Percentiles rank a stretch among this genome's conserved stretches.
phyloP scores from a whole-genome alignment of 2,888 invertebrate species.

The Epirrhoe tristata region DNA sequence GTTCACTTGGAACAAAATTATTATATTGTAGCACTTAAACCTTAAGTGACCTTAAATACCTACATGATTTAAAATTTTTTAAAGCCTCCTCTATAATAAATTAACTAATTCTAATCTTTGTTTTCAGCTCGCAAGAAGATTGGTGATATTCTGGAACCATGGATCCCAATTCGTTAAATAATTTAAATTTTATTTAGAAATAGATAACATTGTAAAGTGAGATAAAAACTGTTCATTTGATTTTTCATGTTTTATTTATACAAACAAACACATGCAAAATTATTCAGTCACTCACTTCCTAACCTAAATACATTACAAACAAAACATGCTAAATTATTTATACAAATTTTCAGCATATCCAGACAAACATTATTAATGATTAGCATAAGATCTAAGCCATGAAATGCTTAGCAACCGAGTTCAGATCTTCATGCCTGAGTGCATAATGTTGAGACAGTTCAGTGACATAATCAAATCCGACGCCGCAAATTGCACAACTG shows the following conservation, averaged over 20 bases:
- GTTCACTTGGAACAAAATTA: too few relatives aligned
- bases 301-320: not conserved
- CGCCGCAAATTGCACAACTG: constrained; percentile 67
- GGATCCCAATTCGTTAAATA: constrained; percentile 88
- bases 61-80: too few relatives aligned
- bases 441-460: constrained; percentile 67
- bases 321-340: not conserved
- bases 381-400: constrained; percentile 37
- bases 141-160: constrained; percentile 86
- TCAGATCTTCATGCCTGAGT: constrained; percentile 61
- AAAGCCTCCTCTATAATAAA: too few relatives aligned
- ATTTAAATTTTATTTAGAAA: constrained; percentile 24
- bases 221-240: constrained; percentile 21
- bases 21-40: too few relatives aligned
- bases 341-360: not conserved
- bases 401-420: constrained; percentile 44
- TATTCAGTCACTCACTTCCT: constrained; percentile 6
- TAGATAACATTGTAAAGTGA: constrained; percentile 31
- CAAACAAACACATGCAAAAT: constrained; percentile 15
- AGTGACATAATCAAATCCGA: constrained; percentile 66
- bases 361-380: not conserved
- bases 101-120: too few relatives aligned
- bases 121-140: constrained; percentile 87
- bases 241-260: constrained; percentile 20
- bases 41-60: too few relatives aligned